A percentile compares a stretch with the other conserved stretches of the same genome.
phyloP scores from a whole-genome alignment of 2,797 vertebrate species.

The Siniperca undulata region DNA sequence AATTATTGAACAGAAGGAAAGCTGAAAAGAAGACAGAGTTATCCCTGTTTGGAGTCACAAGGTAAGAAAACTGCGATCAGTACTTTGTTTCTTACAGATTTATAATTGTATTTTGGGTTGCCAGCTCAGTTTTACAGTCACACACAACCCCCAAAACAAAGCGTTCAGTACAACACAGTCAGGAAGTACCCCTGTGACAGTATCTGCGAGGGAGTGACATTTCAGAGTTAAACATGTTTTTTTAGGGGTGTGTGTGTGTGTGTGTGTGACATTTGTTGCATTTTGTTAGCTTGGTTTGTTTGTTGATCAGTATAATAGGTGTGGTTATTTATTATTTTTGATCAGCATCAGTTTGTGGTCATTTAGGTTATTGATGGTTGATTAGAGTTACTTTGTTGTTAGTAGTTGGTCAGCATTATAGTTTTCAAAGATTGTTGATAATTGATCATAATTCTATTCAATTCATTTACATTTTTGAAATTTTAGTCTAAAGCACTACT shows the following conservation, averaged over 20 bases:
- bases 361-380: not conserved
- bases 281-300: not conserved
- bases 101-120: not conserved
- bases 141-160: not conserved
- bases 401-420: not conserved
- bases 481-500: not conserved
- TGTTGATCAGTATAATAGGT: not conserved
- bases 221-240: not conserved
- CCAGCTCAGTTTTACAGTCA: not conserved
- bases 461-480: not conserved
- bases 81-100: not conserved
- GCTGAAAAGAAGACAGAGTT: not conserved
- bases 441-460: not conserved
- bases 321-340: slow-evolving; percentile 10
- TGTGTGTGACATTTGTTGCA: not conserved
- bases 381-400: not conserved
- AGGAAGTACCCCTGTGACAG: not conserved
- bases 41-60: not conserved
- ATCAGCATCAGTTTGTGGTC: not conserved
- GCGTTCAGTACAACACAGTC: not conserved
- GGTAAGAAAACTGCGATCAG: not conserved
- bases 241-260: not conserved
- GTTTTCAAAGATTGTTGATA: not conserved
- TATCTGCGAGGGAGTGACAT: not conserved
- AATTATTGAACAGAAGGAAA: not conserved